phyloP scores from a whole-genome alignment of 2,888 invertebrate species.

The Eupithecia insigniata region DNA sequence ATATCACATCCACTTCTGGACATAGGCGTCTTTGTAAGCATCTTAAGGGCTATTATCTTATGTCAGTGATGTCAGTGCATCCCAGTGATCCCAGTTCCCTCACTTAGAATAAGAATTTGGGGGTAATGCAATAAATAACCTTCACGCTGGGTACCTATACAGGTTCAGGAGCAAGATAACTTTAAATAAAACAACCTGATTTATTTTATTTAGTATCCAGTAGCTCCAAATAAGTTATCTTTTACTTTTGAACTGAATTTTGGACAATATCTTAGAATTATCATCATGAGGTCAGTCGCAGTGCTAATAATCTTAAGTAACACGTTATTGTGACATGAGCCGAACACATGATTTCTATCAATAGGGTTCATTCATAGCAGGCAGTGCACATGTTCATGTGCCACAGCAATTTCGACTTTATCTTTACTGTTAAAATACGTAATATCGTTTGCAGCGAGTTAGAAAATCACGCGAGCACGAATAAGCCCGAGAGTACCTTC shows the following conservation, averaged over 20 bases:
- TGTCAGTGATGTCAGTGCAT: too few relatives aligned
- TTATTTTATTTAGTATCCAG: not conserved
- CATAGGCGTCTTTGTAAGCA: too few relatives aligned
- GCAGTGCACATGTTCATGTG: not conserved
- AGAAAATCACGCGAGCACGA: too few relatives aligned
- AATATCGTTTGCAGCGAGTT: too few relatives aligned
- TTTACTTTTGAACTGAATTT: not conserved
- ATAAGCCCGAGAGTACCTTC: too few relatives aligned
- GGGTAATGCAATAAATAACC: too few relatives aligned
- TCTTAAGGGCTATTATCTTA: too few relatives aligned
- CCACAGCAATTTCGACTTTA: not conserved
- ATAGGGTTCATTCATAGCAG: not conserved
- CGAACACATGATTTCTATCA: not conserved
- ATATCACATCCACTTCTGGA: too few relatives aligned
- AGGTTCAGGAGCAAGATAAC: not conserved
- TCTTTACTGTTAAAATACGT: not conserved
- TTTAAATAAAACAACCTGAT: not conserved
- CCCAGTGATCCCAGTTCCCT: too few relatives aligned
- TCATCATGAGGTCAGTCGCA: not conserved
- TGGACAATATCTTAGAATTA: not conserved
- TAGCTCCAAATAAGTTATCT: not conserved
- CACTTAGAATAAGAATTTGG: too few relatives aligned
- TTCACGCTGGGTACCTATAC: too few relatives aligned
- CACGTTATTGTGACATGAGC: not conserved
- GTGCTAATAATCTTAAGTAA: not conserved